A percentile compares a stretch with the other conserved stretches of the same genome.
These are phyloP conservation scores for Orius laevigatus DNA, from an alignment of 1,140 invertebrate genomes.

Conservation along the genomic window DNA sequence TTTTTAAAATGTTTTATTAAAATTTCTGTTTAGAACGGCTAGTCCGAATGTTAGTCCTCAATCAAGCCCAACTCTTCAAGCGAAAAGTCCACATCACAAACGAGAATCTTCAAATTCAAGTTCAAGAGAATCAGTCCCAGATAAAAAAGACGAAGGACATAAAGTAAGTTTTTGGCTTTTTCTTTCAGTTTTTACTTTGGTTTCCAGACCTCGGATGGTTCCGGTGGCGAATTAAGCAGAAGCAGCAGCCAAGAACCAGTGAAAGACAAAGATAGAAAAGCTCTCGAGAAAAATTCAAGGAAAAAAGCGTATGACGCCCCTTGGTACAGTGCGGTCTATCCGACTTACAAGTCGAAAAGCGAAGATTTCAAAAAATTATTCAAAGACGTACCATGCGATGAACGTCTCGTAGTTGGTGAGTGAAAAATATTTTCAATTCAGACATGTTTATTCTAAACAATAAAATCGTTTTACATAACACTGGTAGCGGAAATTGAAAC, in stretches of 20 bases:
- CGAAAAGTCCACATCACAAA: neutral
- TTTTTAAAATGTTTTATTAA: neutral
- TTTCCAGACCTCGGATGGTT: slow-evolving; percentile 3
- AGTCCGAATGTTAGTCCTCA: neutral
- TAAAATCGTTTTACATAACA: too few species aligned
- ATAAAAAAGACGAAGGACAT: too few species aligned
- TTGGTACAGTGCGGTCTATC: slow-evolving; percentile 77
- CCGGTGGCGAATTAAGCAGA: slow-evolving; percentile 8
- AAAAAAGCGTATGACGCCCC: slow-evolving; percentile 31
- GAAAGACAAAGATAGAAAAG: slow-evolving; percentile 26
- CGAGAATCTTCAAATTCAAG: too few species aligned
- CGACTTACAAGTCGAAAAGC: slow-evolving; percentile 81
- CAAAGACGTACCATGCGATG: slow-evolving; percentile 77
- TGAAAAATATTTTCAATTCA: too few species aligned
- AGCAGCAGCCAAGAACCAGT: slow-evolving; percentile 17
- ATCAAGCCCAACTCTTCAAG: neutral
- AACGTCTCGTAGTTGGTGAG: slow-evolving; percentile 83
- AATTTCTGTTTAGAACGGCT: too few species aligned
- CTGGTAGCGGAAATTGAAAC: too few species aligned
- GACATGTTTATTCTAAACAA: too few species aligned
- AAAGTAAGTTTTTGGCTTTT: neutral
- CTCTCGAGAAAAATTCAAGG: slow-evolving; percentile 42
- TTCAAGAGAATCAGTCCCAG: too few species aligned
- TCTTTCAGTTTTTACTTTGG: neutral
- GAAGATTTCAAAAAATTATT: slow-evolving; percentile 87